Evolutionary conservation across 2,888 invertebrate species (phyloP).

Genomic region (Lottia scabra): DNA sequence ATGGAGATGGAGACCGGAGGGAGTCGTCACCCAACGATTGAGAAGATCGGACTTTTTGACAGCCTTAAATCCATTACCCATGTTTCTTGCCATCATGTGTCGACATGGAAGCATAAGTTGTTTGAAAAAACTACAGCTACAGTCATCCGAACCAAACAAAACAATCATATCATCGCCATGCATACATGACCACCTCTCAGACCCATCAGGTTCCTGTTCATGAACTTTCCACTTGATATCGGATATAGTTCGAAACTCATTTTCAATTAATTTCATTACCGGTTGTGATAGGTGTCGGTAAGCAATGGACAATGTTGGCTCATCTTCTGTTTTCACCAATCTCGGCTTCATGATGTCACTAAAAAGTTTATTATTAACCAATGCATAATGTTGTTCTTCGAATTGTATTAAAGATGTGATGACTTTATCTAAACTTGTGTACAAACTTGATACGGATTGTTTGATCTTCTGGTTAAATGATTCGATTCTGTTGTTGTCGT

Average conservation of each 20-base stretch:
- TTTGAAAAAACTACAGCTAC: background rate
- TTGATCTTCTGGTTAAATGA: background rate
- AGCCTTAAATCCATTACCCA: background rate
- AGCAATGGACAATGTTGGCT: background rate
- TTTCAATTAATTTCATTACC: background rate
- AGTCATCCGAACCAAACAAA: background rate
- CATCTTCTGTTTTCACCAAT: background rate
- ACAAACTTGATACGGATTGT: background rate
- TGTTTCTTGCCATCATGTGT: background rate
- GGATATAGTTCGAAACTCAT: background rate
- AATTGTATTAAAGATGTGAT: background rate
- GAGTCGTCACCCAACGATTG: background rate
- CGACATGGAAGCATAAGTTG: background rate
- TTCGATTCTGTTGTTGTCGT: background rate
- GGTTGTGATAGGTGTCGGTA: background rate
- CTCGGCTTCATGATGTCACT: background rate
- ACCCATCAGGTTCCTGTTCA: background rate
- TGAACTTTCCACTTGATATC: background rate
- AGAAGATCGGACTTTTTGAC: background rate
- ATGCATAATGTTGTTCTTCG: background rate
- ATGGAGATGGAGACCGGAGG: background rate
- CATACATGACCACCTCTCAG: background rate
- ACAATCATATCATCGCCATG: background rate
- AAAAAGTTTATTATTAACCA: background rate
- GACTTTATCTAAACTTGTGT: background rate